Evolutionary conservation across 2,888 invertebrate species (phyloP), one percentile per base, ranked within the genome.

Genomic region (Platycheirus albimanus): DNA sequence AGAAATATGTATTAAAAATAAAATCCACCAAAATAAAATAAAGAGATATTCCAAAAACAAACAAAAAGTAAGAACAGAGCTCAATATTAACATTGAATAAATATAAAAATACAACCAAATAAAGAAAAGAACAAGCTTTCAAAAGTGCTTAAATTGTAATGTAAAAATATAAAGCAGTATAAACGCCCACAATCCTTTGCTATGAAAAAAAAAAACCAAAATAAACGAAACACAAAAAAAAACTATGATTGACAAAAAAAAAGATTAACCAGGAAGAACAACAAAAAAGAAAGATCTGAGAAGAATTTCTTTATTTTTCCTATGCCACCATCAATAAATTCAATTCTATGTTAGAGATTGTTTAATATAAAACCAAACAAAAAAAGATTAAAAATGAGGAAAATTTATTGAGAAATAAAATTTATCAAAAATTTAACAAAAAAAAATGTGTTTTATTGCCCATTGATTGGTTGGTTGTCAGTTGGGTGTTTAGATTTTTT

Each of bases 281-380:
- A 63, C 30, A 71, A 30, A 30, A 56, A 17, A 10, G 47, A 43
- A 70, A 61, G 54, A 67, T 45, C 15, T 41, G 52, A 76, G 47
- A 77, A 81, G 54, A 61, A 72, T 77, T 81, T 81, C 77, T 67
- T 81, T 77, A 81, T 77, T 81, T 81, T 81, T 81, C 81, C 81
- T 77, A 81, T 81, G 77, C 78, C 74, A 78, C 69, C 78, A 83
- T 83, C 72, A 84, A 61, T 61, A 61, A 79, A 66, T 79, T 78
- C 75, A 67, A 79, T 84, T 84, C 84, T 84, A 75, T 83, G 78
- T 84, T 84, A 84, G 79, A 79, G 79, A 79, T 79, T 84, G 79
- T 79, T 84, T 84, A 79, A 70, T 71, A 75, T 74, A 72, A 77
- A 77, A 41, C 43, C 66, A 24, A 63, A 54, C 36, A 58, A 64